phyloP scores from a whole-genome alignment of 1,140 invertebrate species.

The Melipona quadrifasciata region DNA sequence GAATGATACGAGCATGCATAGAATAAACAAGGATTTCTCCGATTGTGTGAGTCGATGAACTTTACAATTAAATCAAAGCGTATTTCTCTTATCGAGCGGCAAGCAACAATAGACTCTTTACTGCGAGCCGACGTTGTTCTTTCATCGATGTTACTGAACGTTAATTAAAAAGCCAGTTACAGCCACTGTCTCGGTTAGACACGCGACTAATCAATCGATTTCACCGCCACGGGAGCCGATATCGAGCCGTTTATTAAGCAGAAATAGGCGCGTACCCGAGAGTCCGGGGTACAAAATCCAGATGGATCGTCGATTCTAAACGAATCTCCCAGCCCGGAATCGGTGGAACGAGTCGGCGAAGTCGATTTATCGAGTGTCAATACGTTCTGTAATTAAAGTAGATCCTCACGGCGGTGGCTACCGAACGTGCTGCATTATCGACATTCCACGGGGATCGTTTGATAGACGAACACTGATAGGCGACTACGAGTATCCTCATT shows the following conservation, averaged over 20 bases:
- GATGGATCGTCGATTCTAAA: constrained; percentile 17
- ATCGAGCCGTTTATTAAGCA: background rate
- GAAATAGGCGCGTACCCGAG: background rate
- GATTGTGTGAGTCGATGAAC: background rate
- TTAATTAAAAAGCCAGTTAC: constrained; percentile 5
- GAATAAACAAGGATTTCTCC: background rate
- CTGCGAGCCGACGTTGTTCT: background rate
- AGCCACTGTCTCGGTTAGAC: background rate
- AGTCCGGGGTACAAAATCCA: background rate
- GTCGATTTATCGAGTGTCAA: constrained; percentile 51
- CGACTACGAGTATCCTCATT: constrained; percentile 1
- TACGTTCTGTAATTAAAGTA: constrained; percentile 49
- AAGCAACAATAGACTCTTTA: background rate
- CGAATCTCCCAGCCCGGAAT: constrained; percentile 10
- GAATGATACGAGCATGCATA: too few relatives aligned
- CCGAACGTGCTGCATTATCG: constrained; percentile 13
- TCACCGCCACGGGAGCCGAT: background rate
- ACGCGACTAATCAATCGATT: background rate
- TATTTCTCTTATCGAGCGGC: background rate
- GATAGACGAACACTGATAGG: constrained; percentile 11
- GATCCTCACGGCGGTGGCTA: background rate
- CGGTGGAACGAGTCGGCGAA: background rate
- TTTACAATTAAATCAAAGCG: background rate
- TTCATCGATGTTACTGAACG: background rate
- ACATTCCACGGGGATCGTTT: constrained; percentile 9